Evolutionary conservation across 2,888 invertebrate species (phyloP).

Genomic region (Calephelis perditalis): DNA sequence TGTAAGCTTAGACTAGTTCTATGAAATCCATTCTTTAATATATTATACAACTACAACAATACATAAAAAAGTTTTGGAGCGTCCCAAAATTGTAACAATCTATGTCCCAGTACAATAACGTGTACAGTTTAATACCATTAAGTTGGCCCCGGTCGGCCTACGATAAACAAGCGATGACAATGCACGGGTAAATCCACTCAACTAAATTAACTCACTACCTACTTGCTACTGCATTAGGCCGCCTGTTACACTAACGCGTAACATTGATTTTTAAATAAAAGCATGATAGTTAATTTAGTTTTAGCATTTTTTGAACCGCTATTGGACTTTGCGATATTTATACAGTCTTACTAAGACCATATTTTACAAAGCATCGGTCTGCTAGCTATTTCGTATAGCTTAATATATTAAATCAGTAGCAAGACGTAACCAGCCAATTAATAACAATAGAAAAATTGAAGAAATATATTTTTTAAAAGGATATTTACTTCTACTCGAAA

Average conservation of each 20-base stretch:
- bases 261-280: neutral
- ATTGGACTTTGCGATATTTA: too few species aligned
- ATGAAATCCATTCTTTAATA: neutral
- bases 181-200: slow-evolving; percentile 72
- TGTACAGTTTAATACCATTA: slow-evolving; percentile 75
- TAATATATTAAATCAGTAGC: too few species aligned
- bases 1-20: too few species aligned
- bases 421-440: too few species aligned
- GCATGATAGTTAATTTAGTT: neutral
- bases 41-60: slow-evolving; percentile 10
- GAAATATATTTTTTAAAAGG: too few species aligned
- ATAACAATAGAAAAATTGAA: too few species aligned
- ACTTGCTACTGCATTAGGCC: slow-evolving; percentile 54
- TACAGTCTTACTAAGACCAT: too few species aligned
- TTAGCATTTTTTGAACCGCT: neutral
- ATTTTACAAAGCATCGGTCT: too few species aligned
- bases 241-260: slow-evolving; percentile 38
- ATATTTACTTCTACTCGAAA: too few species aligned
- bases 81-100: slow-evolving; percentile 15
- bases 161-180: slow-evolving; percentile 75
- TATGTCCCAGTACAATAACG: slow-evolving; percentile 44
- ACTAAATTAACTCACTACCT: slow-evolving; percentile 71
- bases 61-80: slow-evolving; percentile 21
- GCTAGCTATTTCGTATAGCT: too few species aligned
- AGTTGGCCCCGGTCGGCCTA: slow-evolving; percentile 49